phyloP scores from a whole-genome alignment of 1,140 invertebrate species.

The Carposina sasakii region DNA sequence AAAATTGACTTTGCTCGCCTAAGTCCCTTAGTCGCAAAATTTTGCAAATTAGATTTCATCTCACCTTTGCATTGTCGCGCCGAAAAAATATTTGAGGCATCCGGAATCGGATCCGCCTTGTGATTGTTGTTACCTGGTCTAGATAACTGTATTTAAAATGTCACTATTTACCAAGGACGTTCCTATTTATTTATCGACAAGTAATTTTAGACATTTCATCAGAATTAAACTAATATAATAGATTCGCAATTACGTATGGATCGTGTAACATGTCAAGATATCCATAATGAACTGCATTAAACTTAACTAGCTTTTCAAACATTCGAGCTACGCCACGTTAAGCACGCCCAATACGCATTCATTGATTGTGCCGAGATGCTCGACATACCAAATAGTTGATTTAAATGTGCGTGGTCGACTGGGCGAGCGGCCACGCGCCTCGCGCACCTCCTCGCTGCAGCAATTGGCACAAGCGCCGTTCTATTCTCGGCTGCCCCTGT shows the following conservation, averaged over 20 bases:
- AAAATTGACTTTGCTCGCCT: conserved; percentile 69
- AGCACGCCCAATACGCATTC: too few species aligned
- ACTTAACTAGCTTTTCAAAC: too few species aligned
- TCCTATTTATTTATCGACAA: too few species aligned
- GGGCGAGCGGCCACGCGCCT: conserved; percentile 40
- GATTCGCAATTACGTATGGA: too few species aligned
- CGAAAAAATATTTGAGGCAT: conserved; percentile 48
- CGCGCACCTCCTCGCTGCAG: conserved; percentile 38
- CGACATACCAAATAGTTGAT: conserved; percentile 4
- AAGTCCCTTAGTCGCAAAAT: conserved; percentile 63
- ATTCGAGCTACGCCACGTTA: too few species aligned
- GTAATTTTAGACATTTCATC: too few species aligned
- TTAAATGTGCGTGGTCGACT: conserved; percentile 22
- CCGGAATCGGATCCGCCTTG: conserved; percentile 32
- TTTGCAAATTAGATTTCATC: conserved; percentile 66
- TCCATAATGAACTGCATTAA: too few species aligned
- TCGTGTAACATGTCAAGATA: too few species aligned
- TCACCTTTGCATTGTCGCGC: conserved; percentile 39
- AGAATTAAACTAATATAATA: too few species aligned
- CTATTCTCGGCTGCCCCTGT: conserved; percentile 65
- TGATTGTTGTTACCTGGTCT: conserved; percentile 31
- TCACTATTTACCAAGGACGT: too few species aligned
- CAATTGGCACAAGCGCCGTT: conserved; percentile 56
- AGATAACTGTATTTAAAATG: too few species aligned
- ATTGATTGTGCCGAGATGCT: too few species aligned